These are phyloP conservation scores for Camelus bactrianus DNA, from an alignment of 2,113 vertebrate genomes.

Conservation along the genomic window DNA sequence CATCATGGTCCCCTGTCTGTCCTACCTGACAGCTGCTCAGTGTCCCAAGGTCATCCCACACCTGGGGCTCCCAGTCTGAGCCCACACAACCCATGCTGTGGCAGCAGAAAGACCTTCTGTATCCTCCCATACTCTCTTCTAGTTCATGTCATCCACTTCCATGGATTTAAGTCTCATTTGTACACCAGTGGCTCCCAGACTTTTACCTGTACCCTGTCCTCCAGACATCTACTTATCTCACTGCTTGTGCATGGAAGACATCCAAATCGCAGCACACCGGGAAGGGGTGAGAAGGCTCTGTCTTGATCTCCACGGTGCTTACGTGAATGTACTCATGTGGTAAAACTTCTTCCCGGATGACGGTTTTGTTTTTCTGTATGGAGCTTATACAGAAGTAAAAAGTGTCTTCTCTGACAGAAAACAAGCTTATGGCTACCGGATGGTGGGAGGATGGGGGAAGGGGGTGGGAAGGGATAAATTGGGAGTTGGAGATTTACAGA, in stretches of 20 bases:
- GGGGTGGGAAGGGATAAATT: no score
- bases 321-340: fast-evolving
- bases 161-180: not conserved
- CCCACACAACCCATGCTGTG: fast-evolving
- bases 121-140: not conserved
- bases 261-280: fast-evolving
- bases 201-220: not conserved
- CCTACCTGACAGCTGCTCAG: not conserved
- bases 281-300: not conserved
- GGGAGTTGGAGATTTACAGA: no score
- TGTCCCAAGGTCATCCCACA: fast-evolving
- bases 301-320: fast-evolving
- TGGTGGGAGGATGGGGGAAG: no score
- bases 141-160: not conserved
- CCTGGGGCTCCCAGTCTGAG: not conserved
- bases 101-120: not conserved
- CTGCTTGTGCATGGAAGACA: not conserved
- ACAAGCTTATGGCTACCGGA: no score
- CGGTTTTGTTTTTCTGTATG: not conserved
- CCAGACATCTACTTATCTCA: not conserved
- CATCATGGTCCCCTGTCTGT: not conserved
- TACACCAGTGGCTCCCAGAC: not conserved
- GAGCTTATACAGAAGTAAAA: not conserved
- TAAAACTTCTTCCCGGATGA: not conserved
- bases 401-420: not conserved